These are phyloP conservation scores for Temnothorax rugatulus DNA, from an alignment of 2,888 invertebrate genomes.

Conservation along the genomic window DNA sequence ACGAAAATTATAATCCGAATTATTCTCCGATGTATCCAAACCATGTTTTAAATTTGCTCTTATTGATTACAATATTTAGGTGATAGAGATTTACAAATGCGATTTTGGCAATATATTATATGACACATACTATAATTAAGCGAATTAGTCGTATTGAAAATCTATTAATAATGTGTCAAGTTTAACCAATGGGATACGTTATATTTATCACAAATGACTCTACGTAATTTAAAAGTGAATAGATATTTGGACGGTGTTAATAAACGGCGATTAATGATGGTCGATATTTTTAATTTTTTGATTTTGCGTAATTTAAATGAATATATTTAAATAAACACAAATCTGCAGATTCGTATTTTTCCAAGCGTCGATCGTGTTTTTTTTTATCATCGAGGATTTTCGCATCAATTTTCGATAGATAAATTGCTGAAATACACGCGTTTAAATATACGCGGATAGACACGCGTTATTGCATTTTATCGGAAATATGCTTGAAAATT, in stretches of 20 bases:
- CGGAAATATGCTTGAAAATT: constrained; percentile 56
- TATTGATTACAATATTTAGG: constrained; percentile 1
- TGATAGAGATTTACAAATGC: constrained; percentile 32
- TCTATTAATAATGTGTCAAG: constrained; percentile 24
- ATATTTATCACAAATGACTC: constrained; percentile 1
- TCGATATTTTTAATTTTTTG: background rate
- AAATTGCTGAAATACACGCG: constrained; percentile 54
- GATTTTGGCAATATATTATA: constrained; percentile 20
- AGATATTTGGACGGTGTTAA: background rate
- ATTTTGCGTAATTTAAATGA: background rate
- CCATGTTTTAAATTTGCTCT: background rate
- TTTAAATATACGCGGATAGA: constrained; percentile 42
- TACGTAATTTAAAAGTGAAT: constrained; percentile 11
- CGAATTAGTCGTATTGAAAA: constrained; percentile 3
- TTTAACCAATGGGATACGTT: constrained; percentile 16
- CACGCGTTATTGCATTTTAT: constrained; percentile 56
- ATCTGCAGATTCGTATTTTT: constrained; percentile 24
- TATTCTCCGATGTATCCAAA: background rate
- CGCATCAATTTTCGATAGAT: constrained; percentile 42
- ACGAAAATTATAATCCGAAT: background rate
- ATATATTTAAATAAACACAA: constrained; percentile 22
- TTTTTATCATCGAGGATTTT: constrained; percentile 18
- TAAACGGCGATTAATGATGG: constrained; percentile 5
- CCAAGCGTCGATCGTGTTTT: constrained; percentile 7
- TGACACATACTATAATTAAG: constrained; percentile 26